Base-by-base conservation (phyloP, 1,140 invertebrate genomes). In the Limonius californicus region DNA sequence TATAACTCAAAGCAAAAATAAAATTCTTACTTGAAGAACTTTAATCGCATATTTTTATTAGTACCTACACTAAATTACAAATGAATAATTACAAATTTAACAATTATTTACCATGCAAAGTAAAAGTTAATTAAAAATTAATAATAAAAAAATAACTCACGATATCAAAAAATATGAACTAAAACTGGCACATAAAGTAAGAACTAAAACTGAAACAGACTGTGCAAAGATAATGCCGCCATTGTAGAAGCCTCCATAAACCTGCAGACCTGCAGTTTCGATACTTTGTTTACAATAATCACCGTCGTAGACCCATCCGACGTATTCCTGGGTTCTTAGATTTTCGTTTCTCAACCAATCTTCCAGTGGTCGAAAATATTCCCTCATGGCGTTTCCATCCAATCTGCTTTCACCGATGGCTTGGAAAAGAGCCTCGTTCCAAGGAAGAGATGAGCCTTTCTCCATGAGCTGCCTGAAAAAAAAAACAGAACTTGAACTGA, bases 291-390 rank as follows among this genome's bases (percentile, higher is more conserved):
- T 92, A 74, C 90, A 92, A 69, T 91, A 92, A 72, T 92, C 90
- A 0, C 90, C 90, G 71, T 92, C 90, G 70, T 92, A 91, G 61
- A 87, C 85, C 91, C 91, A 94, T 16, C 90, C 90, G 4, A 90
- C 81, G 62, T 86, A 86, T 72, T 92, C 89, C 16, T 87, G 85
- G 9, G 88, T 92, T 55, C 89, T 79, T 0, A 91, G 76, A 72
- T 91, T 91, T 72, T 95, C 90, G 65, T 85, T 86, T 35, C 88
- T 82, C 54, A 98, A 80, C 93, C 93, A 98, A 18, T 94, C 87
- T 70, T 91, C 87, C 3, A 99, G 80, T 0, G 95, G 96, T 14
- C 86, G 80, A 82, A 98, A 99, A 77, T 95, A 99, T 71, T 97
- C 90, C 45, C 92, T 77, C n/a, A 99, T 75, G 0, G 95, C 91